Conservation (phyloP, 2,888 invertebrate genomes). For the Drosophila histrio region DNA sequence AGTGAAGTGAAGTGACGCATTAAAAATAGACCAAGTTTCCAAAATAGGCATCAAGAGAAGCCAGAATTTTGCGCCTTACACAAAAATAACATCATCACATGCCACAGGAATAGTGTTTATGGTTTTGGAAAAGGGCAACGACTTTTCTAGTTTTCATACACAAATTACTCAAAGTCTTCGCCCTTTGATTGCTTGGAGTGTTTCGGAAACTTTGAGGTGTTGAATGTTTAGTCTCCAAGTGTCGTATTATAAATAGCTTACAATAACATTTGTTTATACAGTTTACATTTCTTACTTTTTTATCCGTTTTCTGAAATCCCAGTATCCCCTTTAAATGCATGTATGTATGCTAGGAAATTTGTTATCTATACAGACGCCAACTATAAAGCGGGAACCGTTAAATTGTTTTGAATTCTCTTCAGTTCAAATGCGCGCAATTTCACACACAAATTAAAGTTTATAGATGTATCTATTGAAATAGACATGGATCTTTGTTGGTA, state of each 20-base stretch:
- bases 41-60: constrained; percentile 47
- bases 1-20: constrained; percentile 31
- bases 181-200: constrained; percentile 14
- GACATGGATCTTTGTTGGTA: constrained; percentile 2
- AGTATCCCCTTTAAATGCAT: constrained; percentile 46
- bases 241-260: background rate
- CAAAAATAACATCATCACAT: constrained; percentile 61
- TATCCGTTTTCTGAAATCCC: constrained; percentile 30
- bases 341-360: constrained; percentile 37
- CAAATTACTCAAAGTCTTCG: constrained; percentile 27
- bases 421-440: constrained; percentile 1
- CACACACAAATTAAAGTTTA: constrained; percentile 16
- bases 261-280: background rate
- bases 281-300: constrained; percentile 32
- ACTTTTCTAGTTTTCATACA: constrained; percentile 42
- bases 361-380: background rate
- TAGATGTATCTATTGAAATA: constrained; percentile 1
- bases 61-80: constrained; percentile 51
- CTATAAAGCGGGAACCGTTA: constrained; percentile 27
- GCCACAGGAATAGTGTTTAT: constrained; percentile 46
- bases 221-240: background rate
- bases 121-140: constrained; percentile 66
- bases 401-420: constrained; percentile 35
- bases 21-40: constrained; percentile 45
- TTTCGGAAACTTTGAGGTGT: constrained; percentile 1